Evolutionary conservation across 2,797 vertebrate genomes (phyloP), one percentile per base, ranked within the genome.

Genomic region (Micrastur ruficollis): DNA sequence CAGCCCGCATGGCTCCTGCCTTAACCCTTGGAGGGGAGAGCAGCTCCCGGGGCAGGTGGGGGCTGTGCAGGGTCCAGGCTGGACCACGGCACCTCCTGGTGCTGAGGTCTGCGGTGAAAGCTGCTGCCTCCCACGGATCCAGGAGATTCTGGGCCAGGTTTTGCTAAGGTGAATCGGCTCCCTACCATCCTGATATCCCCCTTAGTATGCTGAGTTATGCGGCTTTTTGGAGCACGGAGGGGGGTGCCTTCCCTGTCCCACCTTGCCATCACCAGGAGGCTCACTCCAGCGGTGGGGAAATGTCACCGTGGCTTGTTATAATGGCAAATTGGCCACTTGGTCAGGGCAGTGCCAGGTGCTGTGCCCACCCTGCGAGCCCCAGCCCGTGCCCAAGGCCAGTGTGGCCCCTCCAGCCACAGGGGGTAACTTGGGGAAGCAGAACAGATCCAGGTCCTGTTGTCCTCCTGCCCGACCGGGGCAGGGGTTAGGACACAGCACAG

Each of bases 231-330:
- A 49, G 59, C 22, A 5, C 0, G 1, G 42, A 16, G 15, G 14
- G 29, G 32, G 14, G 6, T 26, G n/a, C 52, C 46, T 76, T 71
- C 25, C 8, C 34, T 36, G 21, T 42, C 17, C 71, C 47, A 14
- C 25, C 42, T 44, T 38, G 46, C 40, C 26, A 11, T n/a, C 8
- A 6, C 17, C 34, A 58, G 19, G 46, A 74, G 4, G 38, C 34
- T 55, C 0, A 1, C 14, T 31, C 59, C 70, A 49, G 65, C 4
- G 0, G n/a, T 23, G 56, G 46, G 55, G 53, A 44, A 50, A 76
- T 1, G 2, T 14, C 18, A 2, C 1, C 0, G 1, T 17, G 68
- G 74, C 67, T 62, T 0, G 0, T 65, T 34, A 2, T 10, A 34
- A 52, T 0, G 8, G 12, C 8, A 11, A 36, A 58, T 3, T 46